Conservation (phyloP, 2,113 vertebrate species). For the Microtus pennsylvanicus region DNA sequence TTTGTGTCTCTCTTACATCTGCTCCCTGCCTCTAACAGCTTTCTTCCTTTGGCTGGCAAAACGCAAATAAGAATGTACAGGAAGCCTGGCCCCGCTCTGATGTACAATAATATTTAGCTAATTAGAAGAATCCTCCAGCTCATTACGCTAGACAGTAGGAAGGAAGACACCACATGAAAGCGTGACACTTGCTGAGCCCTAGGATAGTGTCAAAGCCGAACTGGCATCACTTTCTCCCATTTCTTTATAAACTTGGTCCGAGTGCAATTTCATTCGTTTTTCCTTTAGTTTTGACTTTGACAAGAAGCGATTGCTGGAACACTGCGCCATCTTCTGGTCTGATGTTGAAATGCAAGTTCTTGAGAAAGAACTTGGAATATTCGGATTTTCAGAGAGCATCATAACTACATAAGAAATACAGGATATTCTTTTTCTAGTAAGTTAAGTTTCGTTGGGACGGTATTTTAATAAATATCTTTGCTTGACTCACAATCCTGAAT, state of each 20-base stretch:
- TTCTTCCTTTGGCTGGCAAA: conserved; percentile 86
- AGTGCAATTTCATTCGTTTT: background rate
- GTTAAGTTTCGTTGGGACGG: background rate
- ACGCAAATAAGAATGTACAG: conserved; percentile 51
- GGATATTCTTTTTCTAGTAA: background rate
- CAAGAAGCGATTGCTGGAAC: conserved; percentile 82
- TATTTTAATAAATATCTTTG: background rate
- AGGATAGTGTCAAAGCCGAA: conserved; percentile 53
- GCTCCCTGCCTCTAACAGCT: conserved; percentile 85
- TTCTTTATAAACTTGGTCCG: conserved; percentile 43
- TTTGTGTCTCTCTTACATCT: conserved; percentile 89
- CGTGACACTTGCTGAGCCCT: conserved; percentile 66
- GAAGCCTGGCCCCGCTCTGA: conserved; percentile 57
- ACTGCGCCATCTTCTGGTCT: conserved; percentile 89
- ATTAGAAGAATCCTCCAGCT: conserved; percentile 69
- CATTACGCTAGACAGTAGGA: conserved; percentile 62
- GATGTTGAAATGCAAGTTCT: conserved; percentile 81
- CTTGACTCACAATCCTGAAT: background rate
- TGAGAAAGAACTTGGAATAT: conserved; percentile 18
- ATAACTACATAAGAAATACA: background rate
- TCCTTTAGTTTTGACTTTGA: background rate
- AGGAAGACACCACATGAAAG: conserved; percentile 64
- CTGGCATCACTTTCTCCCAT: conserved; percentile 58
- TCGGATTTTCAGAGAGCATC: background rate
- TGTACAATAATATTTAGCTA: conserved; percentile 73